Base-by-base conservation (phyloP, 2,113 vertebrate species). In the Oryzias javanicus region DNA sequence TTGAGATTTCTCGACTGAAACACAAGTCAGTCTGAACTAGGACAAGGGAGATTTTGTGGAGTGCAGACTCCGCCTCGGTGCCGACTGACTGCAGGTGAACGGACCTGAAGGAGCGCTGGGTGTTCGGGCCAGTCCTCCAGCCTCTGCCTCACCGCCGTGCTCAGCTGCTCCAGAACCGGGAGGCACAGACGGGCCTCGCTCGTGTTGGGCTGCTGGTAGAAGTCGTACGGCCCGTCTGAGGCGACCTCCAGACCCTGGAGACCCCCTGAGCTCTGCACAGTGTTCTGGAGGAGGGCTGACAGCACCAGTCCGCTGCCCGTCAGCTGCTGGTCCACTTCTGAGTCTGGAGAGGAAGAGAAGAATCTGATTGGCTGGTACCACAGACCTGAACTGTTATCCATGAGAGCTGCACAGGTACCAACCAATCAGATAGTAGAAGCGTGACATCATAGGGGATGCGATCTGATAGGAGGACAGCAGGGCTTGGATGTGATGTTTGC, bases 91-190 rank as follows among this genome's bases (percentile, higher is more conserved):
- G n/a, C 10, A 18, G 55, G 5, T 13, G 1, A 3, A 27, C 72
- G 41, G 64, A 99, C 97, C 94, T 99, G 96, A 45, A 93, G 42
- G 18, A 99, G 95, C 0, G 92, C 94, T 0, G 97, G 96, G 76
- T 99, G 97, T 1, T 96, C 97, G 0, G 96, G 96, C 97, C 97
- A 99, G 15, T 98, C 95, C 49, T 92, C 88, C 17, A 99, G 83
- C 10, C 95, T 89, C 54, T 73, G 69, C 44, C 76, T 90, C 42
- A 97, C 91, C 4, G 93, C 91, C 15, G 82, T 83, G 22, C 76
- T 82, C 74, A 99, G 90, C 73, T 87, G 84, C 15, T 93, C 89
- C 41, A 99, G 88, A 3, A 94, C 90, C 14, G 93, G 93, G 0
- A 96, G 93, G 74, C 96, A 96, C 24, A 90, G 90, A 0, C 86